phyloP scores from a whole-genome alignment of 2,888 invertebrate genomes.

The Synanthedon formicaeformis region DNA sequence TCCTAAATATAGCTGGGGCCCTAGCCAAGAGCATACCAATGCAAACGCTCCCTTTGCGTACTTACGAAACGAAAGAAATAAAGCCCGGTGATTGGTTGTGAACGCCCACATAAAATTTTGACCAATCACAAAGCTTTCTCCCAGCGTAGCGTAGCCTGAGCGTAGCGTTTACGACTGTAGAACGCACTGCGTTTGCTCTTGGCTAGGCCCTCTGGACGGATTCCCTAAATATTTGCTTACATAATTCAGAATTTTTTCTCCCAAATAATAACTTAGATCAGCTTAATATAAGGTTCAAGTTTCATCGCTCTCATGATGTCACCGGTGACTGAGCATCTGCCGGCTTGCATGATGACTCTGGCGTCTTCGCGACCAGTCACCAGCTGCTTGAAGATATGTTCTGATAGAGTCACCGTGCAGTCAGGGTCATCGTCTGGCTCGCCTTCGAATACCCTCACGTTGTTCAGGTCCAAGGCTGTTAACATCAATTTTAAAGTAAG shows the following conservation, averaged over 20 bases:
- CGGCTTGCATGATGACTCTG: conserved; percentile 55
- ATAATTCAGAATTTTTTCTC: neutral
- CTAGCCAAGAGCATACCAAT: too few species aligned
- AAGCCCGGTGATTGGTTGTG: too few species aligned
- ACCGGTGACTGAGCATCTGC: conserved; percentile 61
- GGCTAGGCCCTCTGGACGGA: too few species aligned
- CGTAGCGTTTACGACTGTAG: too few species aligned
- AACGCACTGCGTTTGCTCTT: too few species aligned
- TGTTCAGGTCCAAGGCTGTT: conserved; percentile 57
- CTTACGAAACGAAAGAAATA: too few species aligned
- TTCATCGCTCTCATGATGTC: conserved; percentile 67
- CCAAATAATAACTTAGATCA: conserved; percentile 19
- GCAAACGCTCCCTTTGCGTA: too few species aligned
- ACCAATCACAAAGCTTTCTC: too few species aligned
- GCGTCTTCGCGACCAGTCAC: conserved; percentile 52
- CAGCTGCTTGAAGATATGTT: conserved; percentile 52
- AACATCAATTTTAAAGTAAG: conserved; percentile 7
- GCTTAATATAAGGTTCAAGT: conserved; percentile 57
- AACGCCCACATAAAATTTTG: too few species aligned
- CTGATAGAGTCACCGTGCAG: conserved; percentile 56
- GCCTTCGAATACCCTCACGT: conserved; percentile 51
- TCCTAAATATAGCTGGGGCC: too few species aligned
- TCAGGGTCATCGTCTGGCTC: conserved; percentile 58
- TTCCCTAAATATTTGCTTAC: too few species aligned
- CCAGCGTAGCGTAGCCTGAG: too few species aligned